Conservation (phyloP, 2,113 vertebrate species). For the Lophotis ruficrista region DNA sequence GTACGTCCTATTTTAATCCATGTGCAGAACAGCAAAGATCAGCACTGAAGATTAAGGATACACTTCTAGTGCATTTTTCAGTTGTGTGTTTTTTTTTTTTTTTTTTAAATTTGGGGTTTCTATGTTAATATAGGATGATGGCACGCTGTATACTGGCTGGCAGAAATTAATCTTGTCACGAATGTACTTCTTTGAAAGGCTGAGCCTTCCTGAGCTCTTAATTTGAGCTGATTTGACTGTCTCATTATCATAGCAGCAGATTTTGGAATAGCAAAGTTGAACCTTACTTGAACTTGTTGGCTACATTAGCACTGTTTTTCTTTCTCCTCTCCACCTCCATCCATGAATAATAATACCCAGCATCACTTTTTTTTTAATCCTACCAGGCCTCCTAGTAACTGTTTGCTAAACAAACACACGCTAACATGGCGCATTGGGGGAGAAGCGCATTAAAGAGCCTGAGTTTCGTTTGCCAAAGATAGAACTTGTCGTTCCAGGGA, state of each 20-base stretch:
- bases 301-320: not conserved
- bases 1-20: not conserved
- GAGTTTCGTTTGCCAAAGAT: slow-evolving; percentile 6
- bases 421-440: not conserved
- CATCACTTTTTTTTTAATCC: not conserved
- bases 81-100: not conserved
- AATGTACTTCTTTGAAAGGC: slow-evolving; percentile 21
- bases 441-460: not conserved
- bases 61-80: not conserved
- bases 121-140: not conserved
- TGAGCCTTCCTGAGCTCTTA: slow-evolving; percentile 45
- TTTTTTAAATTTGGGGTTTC: not conserved
- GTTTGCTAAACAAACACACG: slow-evolving; percentile 20
- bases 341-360: slow-evolving; percentile 8
- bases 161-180: slow-evolving; percentile 23
- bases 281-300: slow-evolving; percentile 38
- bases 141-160: not conserved
- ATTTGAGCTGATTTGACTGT: slow-evolving; percentile 49
- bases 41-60: not conserved
- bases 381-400: not conserved
- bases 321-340: slow-evolving; percentile 7
- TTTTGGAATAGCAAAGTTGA: slow-evolving; percentile 27
- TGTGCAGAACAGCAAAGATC: not conserved
- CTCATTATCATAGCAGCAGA: slow-evolving; percentile 39
- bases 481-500: slow-evolving; percentile 22